Evolutionary conservation across 2,888 invertebrate species (phyloP), one percentile per base, ranked within the genome.

Genomic region (Clepsis dumicolana): DNA sequence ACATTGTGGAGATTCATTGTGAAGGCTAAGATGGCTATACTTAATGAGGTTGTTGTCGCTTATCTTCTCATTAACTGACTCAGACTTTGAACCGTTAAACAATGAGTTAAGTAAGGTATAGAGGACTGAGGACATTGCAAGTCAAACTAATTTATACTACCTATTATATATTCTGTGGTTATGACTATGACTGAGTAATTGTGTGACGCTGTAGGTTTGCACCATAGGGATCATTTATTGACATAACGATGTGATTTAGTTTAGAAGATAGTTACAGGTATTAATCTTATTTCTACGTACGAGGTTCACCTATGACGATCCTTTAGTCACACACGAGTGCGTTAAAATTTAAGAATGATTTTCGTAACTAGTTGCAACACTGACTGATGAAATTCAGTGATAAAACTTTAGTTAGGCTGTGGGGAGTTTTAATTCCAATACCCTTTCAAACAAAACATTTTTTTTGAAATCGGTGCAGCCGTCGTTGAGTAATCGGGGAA

Each of bases 291-390:
- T n/a, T n/a, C 48, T 48, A 18, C 48, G 21, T 10, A 8, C 10
- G 48, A 48, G 48, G 48, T 18, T 48, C 48, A 48, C 48, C 48
- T 21, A 48, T 48, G 48, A 48, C 21, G 21, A 48, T 48, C 48
- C 48, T 2, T 48, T 48, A 48, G 21, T 48, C 48, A 48, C 48
- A 21, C 2, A 48, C 16, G 1, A 29, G 29, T 48, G 21, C 21
- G 10, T 48, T 18, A 21, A 48, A 21, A 21, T 21, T 41, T 1
- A 54, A 18, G 54, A 32, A 32, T 54, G 16, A 18, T 10, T 57
- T 38, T 38, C 38, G 38, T 38, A 57, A 57, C n/a, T 0, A 57
- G n/a, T 5, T 38, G 38, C n/a, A 57, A 38, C 29, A 27, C 14
- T 29, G 29, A 29, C 8, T 29, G 8, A 56, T 16, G 41, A 41